These are phyloP conservation scores for Leptinotarsa lineolata DNA, from an alignment of 1,140 invertebrate genomes.

Conservation along the genomic window DNA sequence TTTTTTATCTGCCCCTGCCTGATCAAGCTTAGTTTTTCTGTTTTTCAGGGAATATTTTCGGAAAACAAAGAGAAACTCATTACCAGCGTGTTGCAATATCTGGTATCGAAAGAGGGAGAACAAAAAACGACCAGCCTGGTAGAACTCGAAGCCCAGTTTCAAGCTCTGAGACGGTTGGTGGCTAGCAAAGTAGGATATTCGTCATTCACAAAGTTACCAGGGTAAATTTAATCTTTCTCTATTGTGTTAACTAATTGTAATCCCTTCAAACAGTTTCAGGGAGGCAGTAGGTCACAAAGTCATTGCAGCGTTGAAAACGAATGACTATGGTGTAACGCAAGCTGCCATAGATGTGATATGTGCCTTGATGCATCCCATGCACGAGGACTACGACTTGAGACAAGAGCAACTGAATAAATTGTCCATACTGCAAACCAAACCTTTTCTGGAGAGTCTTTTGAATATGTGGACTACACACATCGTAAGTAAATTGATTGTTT, in stretches of 20 bases:
- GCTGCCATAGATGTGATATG: slow-evolving; percentile 96
- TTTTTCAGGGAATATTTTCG: slow-evolving; percentile 84
- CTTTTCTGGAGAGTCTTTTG: slow-evolving; percentile 91
- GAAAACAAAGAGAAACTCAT: slow-evolving; percentile 99
- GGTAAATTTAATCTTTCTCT: slow-evolving; percentile 61
- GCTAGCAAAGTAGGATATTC: slow-evolving; percentile 98
- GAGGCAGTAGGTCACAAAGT: slow-evolving; percentile 93
- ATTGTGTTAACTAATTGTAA: slow-evolving; percentile 1
- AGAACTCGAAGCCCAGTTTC: slow-evolving; percentile 91
- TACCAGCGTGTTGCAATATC: slow-evolving; percentile 73
- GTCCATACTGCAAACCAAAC: slow-evolving; percentile 87
- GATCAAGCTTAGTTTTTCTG: too few relatives aligned
- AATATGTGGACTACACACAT: slow-evolving; percentile 96
- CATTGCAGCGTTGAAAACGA: slow-evolving; percentile 86
- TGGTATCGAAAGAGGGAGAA: slow-evolving; percentile 75
- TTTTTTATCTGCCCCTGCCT: not conserved
- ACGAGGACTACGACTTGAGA: slow-evolving; percentile 90
- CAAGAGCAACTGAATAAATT: slow-evolving; percentile 99
- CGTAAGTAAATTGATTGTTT: slow-evolving; percentile 65
- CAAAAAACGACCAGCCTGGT: slow-evolving; percentile 63
- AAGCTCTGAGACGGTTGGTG: slow-evolving; percentile 88
- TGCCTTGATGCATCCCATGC: slow-evolving; percentile 98
- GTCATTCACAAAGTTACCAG: slow-evolving; percentile 88
- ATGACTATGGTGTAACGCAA: slow-evolving; percentile 90
- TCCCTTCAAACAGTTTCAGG: slow-evolving; percentile 65